Evolutionary conservation across 2,797 vertebrate genomes (phyloP).

Genomic region (Artibeus lituratus): DNA sequence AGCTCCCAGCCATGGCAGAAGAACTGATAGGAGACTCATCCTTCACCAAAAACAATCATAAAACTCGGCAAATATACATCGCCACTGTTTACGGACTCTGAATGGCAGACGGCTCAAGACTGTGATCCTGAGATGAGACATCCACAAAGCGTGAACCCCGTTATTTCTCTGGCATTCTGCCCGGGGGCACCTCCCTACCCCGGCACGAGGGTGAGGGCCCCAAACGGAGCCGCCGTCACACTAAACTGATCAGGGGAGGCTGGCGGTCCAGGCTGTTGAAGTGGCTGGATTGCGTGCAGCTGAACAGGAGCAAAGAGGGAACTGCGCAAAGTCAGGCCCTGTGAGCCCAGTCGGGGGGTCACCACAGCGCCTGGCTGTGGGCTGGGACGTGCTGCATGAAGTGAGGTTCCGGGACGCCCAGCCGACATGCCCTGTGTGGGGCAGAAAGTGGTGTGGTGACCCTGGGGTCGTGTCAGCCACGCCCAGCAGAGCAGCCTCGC

Average conservation of each 20-base stretch:
- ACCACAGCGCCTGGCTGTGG: neutral
- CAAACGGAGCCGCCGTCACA: neutral
- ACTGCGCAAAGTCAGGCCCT: neutral
- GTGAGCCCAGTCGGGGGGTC: neutral
- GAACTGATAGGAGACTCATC: neutral
- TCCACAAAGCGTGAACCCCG: neutral
- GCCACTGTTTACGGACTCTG: neutral
- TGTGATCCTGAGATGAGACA: neutral
- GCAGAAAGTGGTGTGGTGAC: neutral
- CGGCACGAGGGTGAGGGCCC: no score
- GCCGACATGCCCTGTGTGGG: neutral
- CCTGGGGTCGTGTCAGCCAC: neutral
- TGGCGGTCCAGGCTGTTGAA: neutral
- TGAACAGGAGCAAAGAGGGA: neutral
- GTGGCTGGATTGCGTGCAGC: neutral
- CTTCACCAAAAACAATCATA: constrained; percentile 38
- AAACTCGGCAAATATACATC: constrained; percentile 9
- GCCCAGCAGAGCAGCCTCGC: neutral
- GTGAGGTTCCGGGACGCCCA: neutral
- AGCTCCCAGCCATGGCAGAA: constrained; percentile 42
- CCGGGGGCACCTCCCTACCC: neutral
- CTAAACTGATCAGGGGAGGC: neutral
- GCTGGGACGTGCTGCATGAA: rapidly evolving
- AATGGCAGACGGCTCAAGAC: neutral
- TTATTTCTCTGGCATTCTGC: neutral